Evolutionary conservation across 1,140 invertebrate genomes (phyloP), one percentile per base, ranked within the genome.

Genomic region (Eubasilissa regina): DNA sequence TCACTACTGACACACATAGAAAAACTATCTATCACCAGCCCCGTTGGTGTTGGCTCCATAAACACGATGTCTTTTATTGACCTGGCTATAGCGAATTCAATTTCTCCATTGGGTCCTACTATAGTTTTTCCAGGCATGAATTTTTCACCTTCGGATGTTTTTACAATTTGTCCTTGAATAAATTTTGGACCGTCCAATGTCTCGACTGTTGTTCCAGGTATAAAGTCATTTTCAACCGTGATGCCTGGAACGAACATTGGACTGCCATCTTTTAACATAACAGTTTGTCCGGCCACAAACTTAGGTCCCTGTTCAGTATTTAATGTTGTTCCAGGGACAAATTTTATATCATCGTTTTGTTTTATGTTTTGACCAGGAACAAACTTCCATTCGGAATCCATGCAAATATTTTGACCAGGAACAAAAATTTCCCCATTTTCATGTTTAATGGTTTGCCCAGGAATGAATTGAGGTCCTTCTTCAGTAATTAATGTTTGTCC

Each of bases 401-500:
- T 87, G 45, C 87, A 87, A 0, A 92, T 86, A 84, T 91, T 91
- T 84, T 93, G 92, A n/a, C 93, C 94, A 6, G 93, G 91, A 7
- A 93, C 90, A 84, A 94, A 94, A 78, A 89, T 88, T 21, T 89
- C 84, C 13, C 89, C 90, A 80, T 89, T 87, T n/a, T 87, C 86
- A 60, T 91, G 91, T 3, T 87, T 84, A 43, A 92, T 84, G 51
- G 91, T 92, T 85, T 91, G 91, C 48, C 93, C 93, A 64, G 93
- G 91, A 76, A 93, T 85, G 85, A 94, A 94, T 78, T 90, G 90
- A 10, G 88, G 80, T 21, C 92, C 90, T 17, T 92, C 89, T 7
- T 89, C 85, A 1, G 92, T 91, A 47, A 90, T 84, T n/a, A 94
- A 87, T n/a, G 91, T 91, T 88, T 95, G 93, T 3, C 94, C 94